Conservation (phyloP, 2,888 invertebrate genomes). For the Marronus borbonicus region DNA sequence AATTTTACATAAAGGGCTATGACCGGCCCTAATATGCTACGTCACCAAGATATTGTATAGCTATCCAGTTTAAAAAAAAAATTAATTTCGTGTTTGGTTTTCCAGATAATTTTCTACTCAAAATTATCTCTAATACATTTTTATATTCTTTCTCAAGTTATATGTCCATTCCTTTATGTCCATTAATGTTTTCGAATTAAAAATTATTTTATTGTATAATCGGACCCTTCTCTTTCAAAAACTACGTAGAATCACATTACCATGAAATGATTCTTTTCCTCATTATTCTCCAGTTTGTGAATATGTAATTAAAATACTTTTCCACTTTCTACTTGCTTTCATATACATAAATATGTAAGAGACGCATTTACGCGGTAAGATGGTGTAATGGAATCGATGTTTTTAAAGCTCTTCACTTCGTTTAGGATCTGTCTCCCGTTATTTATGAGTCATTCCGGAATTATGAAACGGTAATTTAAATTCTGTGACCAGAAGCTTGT, state of each 20-base stretch:
- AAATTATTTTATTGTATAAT: neutral
- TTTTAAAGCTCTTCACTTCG: constrained; percentile 7
- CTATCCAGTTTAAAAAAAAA: no score
- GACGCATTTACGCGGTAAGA: neutral
- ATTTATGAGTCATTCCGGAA: constrained; percentile 42
- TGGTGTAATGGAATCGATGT: constrained; percentile 21
- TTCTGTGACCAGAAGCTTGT: constrained; percentile 21
- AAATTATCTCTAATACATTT: neutral
- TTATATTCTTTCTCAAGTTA: neutral
- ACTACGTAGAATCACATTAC: neutral
- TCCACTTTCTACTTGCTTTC: constrained; percentile 8
- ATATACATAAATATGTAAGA: neutral
- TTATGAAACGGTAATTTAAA: constrained; percentile 40
- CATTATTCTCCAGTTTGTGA: neutral
- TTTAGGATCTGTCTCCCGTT: constrained; percentile 30
- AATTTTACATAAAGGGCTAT: no score
- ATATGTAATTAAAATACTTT: constrained; percentile 11
- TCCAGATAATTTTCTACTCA: neutral
- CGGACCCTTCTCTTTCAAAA: neutral
- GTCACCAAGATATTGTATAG: no score
- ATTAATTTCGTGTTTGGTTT: no score
- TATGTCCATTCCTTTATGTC: no score
- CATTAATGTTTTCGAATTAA: neutral
- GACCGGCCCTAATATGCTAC: no score
- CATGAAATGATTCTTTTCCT: neutral